Percentiles rank a stretch among this genome's conserved stretches.
phyloP scores from a whole-genome alignment of 92 coral and sea anemone species.

The Bergia puertoricense region DNA sequence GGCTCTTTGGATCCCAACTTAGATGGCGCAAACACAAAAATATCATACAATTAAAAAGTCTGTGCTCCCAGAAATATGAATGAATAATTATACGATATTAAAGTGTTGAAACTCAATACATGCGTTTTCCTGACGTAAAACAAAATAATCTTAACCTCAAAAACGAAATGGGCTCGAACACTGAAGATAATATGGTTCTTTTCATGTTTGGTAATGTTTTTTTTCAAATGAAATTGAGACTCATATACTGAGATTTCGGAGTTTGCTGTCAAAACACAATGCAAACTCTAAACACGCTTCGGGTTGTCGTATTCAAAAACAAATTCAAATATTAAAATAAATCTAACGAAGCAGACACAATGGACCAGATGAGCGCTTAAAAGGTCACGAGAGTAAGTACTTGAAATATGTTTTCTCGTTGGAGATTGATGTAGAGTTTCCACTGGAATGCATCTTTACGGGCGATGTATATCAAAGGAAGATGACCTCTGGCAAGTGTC shows the following conservation, averaged over 20 bases:
- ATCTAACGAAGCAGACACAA: neutral
- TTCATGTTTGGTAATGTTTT: neutral
- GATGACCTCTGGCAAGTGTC: neutral
- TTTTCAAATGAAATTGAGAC: neutral
- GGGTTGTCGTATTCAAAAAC: neutral
- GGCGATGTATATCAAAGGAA: neutral
- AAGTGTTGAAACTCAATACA: neutral
- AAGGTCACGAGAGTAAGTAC: neutral
- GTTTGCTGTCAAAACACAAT: neutral
- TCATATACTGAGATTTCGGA: neutral
- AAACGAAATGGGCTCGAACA: neutral
- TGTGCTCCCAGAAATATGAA: conserved; percentile 5
- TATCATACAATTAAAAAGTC: neutral
- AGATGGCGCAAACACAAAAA: neutral
- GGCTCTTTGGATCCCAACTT: neutral
- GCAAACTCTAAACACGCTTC: neutral
- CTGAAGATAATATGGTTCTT: too few relatives aligned
- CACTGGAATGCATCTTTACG: neutral
- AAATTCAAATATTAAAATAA: neutral
- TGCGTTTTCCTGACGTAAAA: neutral
- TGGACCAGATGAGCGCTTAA: too few relatives aligned
- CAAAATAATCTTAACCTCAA: too few relatives aligned
- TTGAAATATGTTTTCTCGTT: neutral
- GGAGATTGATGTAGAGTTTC: neutral
- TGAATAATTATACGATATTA: conserved; percentile 9